Percentiles rank a stretch among this genome's conserved stretches.
Conservation (phyloP, 2,888 invertebrate species). For the Ennomos erosarius region DNA sequence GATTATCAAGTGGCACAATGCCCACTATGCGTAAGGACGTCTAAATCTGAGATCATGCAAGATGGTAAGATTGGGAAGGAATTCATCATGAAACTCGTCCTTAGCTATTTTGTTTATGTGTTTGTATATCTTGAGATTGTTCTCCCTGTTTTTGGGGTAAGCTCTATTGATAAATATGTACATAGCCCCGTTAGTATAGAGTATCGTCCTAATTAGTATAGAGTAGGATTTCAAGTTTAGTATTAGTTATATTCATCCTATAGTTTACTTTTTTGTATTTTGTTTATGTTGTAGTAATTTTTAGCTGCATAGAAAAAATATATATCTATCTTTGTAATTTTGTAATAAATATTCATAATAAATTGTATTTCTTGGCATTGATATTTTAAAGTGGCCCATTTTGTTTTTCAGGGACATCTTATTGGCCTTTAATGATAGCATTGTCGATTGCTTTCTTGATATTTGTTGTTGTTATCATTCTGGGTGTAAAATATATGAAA, state of each 20-base stretch:
- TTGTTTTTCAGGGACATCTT: constrained; percentile 66
- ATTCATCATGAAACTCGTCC: constrained; percentile 8
- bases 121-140: constrained; percentile 20
- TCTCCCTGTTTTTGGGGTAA: constrained; percentile 18
- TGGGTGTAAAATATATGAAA: constrained; percentile 79
- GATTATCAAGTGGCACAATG: constrained; percentile 76
- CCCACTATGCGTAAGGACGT: constrained; percentile 74
- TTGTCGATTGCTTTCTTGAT: constrained; percentile 75
- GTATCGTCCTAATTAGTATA: constrained; percentile 1
- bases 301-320: not conserved
- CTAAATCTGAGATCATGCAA: constrained; percentile 68
- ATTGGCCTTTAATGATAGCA: constrained; percentile 74
- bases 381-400: not conserved
- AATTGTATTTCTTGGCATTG: not conserved
- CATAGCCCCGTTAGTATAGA: not conserved
- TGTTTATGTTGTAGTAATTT: not conserved
- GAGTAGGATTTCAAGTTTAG: not conserved
- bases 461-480: constrained; percentile 72
- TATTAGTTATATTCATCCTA: constrained; percentile 5
- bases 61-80: constrained; percentile 56
- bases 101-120: constrained; percentile 21
- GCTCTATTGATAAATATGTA: constrained; percentile 8
- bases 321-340: not conserved
- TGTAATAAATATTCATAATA: not conserved
- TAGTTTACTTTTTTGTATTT: not conserved